phyloP scores from a whole-genome alignment of 2,888 invertebrate species.

The Microctonus hyperodae region DNA sequence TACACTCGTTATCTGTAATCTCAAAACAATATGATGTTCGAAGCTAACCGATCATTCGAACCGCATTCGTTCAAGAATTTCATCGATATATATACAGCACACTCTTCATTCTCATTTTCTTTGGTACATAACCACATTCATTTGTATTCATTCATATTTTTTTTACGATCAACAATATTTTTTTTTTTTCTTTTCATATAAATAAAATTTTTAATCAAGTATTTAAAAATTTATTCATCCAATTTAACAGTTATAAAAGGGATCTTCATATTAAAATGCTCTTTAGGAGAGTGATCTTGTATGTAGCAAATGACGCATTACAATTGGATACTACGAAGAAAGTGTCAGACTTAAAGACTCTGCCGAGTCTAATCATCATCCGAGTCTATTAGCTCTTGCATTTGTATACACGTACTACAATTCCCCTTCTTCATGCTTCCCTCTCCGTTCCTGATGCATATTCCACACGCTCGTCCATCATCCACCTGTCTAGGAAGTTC shows the following conservation, averaged over 20 bases:
- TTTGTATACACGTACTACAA: conserved; percentile 30
- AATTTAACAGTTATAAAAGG: not conserved
- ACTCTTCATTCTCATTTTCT: not conserved
- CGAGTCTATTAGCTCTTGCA: conserved; percentile 24
- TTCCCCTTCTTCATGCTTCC: conserved; percentile 6
- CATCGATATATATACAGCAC: not conserved
- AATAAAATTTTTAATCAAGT: not conserved
- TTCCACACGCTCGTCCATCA: conserved; percentile 32
- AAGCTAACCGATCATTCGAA: conserved; percentile 19
- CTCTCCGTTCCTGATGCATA: conserved; percentile 29
- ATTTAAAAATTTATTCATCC: not conserved
- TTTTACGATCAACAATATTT: not conserved
- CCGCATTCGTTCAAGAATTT: conserved; percentile 2
- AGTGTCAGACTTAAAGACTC: conserved; percentile 24
- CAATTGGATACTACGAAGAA: conserved; percentile 9
- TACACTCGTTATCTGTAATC: conserved; percentile 26
- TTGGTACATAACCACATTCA: not conserved
- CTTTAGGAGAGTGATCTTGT: conserved; percentile 27
- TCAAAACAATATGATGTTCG: conserved; percentile 27
- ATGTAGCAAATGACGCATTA: conserved; percentile 17
- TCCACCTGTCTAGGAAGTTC: conserved; percentile 30
- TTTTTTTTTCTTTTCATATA: too few relatives aligned
- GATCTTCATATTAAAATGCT: too few relatives aligned
- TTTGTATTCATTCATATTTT: not conserved
- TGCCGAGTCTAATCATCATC: conserved; percentile 26